Base-by-base conservation (phyloP, 2,888 invertebrate species). In the Junonia oenone region DNA sequence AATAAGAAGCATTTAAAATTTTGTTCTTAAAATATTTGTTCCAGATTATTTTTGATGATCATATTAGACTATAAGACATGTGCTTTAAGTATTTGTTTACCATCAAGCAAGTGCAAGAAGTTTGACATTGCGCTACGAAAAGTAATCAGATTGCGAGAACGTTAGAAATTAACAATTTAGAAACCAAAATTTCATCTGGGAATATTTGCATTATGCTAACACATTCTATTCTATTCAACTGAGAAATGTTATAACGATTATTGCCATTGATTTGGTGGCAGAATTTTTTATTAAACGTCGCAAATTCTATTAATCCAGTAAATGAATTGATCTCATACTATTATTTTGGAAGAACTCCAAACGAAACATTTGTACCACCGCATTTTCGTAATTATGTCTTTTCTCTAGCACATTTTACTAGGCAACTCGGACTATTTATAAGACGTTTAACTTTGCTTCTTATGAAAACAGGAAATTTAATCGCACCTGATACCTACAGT, bases 271-370 rank as follows among this genome's bases (percentile, higher is more conserved):
- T 38, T 19, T 17, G 4, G 11, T 2, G 38, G 19, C 17, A 9
- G n/a, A 43, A 26, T 49, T 38, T 50, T 55, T 52, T 52, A 45
- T 50, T 35, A 27, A 50, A 50, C 17, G 22, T 43, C 48, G 35
- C 43, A 31, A 53, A n/a, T 56, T 56, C 56, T 75, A 83, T 84
- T 84, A 87, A 87, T 85, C 78, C 79, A 75, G 71, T 73, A 78
- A 78, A 80, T 78, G 83, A 78, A 71, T 75, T 81, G 80, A 77
- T 80, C 81, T 77, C 67, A 72, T 73, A 71, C 76, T 59, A 72
- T 73, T 70, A 72, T 71, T 79, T 87, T 89, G 89, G 89, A 88
- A 69, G 80, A 72, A 72, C 68, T 88, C 89, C 89, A 89, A 89
- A 75, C 68, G 75, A 78, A 81, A 82, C 79, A 78, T 75, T 78